Evolutionary conservation across 2,797 vertebrate genomes (phyloP), one percentile per base, ranked within the genome.

Genomic region (Balearica regulorum): DNA sequence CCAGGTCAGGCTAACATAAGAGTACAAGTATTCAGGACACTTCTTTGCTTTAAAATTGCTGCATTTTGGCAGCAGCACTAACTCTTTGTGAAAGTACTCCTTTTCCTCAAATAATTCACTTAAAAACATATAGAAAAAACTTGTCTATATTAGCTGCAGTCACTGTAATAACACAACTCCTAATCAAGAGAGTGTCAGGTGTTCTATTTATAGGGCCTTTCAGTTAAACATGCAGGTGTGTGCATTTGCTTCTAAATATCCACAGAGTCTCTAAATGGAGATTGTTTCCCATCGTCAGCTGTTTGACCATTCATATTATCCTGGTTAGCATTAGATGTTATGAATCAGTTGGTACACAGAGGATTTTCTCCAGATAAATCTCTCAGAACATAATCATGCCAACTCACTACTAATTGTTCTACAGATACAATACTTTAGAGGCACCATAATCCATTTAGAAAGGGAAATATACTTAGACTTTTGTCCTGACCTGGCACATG

Each of bases 401-500:
- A 31, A 2, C 83, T 61, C 58, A 2, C 26, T 24, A 2, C 48
- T 7, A 69, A 8, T 22, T 19, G 58, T 8, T 64, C 25, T 22
- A 64, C 78, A 51, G 69, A 39, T 33, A 44, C 68, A 15, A 25
- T 10, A 6, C 71, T 70, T 85, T 7, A 53, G 87, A 55, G 87
- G 76, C 77, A 73, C 75, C 58, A 57, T 21, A 76, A 76, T 15
- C 93, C 86, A 10, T 77, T 83, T 61, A 83, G 46, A 22, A 41
- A 91, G 83, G 72, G 79, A 91, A 90, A 83, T 41, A 55, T 1
- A 71, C 72, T 62, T 55, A 93, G 95, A 87, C 95, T 95, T 95
- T 93, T 90, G 90, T 95, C 90, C 94, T 78, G 84, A 81, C 81
- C 86, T 79, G 19, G 71, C 78, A 69, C 84, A 76, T 11, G 64